A percentile compares a stretch with the other conserved stretches of the same genome.
These are phyloP conservation scores for Dendrocopos noguchii DNA, from an alignment of 2,113 vertebrate species.

Conservation along the genomic window DNA sequence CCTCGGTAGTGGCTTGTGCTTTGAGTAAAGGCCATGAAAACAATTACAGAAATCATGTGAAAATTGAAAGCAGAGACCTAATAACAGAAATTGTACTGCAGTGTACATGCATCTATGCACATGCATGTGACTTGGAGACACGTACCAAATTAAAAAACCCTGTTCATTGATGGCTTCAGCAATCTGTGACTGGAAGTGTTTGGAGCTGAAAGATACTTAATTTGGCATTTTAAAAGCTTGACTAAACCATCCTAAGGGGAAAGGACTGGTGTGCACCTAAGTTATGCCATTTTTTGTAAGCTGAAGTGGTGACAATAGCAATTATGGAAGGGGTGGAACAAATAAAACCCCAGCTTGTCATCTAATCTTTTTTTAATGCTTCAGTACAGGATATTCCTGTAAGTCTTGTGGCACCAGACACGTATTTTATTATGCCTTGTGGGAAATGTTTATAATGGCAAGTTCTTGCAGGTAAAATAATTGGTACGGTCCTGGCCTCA, in stretches of 20 bases:
- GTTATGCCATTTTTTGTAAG: not conserved
- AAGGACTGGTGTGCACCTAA: not conserved
- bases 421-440: constrained; percentile 39
- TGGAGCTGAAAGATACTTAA: not conserved
- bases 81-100: not conserved
- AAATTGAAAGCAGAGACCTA: not conserved
- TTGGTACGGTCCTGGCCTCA: constrained; percentile 8
- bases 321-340: not conserved
- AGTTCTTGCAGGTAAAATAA: constrained; percentile 48
- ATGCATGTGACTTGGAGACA: not conserved
- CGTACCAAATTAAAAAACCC: not conserved
- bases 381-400: constrained; percentile 21
- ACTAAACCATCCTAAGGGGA: not conserved
- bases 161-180: not conserved
- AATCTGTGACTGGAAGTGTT: not conserved
- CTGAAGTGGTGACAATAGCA: not conserved
- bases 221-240: not conserved
- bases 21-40: not conserved
- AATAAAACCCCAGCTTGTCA: not conserved
- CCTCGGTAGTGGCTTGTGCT: not conserved
- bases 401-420: not conserved
- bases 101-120: not conserved
- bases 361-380: constrained; percentile 43
- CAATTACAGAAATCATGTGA: not conserved
- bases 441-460: constrained; percentile 32